Evolutionary conservation across 2,888 invertebrate species (phyloP), one percentile per base, ranked within the genome.

Genomic region (Entomobrya proxima): DNA sequence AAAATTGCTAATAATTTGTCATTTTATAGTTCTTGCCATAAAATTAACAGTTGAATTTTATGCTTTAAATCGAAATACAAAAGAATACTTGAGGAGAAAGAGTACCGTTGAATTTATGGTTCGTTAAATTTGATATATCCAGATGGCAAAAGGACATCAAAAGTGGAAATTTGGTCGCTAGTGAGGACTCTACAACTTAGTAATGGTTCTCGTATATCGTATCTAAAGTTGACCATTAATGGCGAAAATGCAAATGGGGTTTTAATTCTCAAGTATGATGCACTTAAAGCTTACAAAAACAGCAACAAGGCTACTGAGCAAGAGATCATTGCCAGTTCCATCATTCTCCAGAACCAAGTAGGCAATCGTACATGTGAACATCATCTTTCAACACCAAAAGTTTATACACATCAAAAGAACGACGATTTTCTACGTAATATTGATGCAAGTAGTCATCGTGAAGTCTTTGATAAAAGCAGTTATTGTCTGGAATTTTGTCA

Each of bases 121-220:
- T 69, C 76, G 58, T 76, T 58, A 40, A 40, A 40, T 80, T 55
- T 80, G 30, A 18, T 40, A 55, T 69, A n/a, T 27, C 13, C 76
- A 89, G 89, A 89, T 79, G n/a, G 35, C 27, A 86, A 82, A 55
- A 44, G 55, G 21, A 75, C 86, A 21, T 58, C 82, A n/a, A 75
- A 74, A 58, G 72, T 89, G 47, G 90, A 90, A 78, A 81, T 89
- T 35, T 89, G 90, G 90, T 88, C 89, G 27, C 72, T 77, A 52
- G 61, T 79, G 9, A 69, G 79, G 72, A 74, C 47, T 2, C 37
- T 40, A n/a, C 52, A 47, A 6, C 58, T 85, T 9, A 18, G 78
- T 47, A 72, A 64, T 5, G 86, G 78, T n/a, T 55, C 87, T n/a
- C 88, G 89, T 86, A 74, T 90, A 11, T 55, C 85, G 24, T 67